A percentile compares a stretch with the other conserved stretches of the same genome.
Conservation (phyloP, 2,113 vertebrate species). For the Hemiprocne comata region DNA sequence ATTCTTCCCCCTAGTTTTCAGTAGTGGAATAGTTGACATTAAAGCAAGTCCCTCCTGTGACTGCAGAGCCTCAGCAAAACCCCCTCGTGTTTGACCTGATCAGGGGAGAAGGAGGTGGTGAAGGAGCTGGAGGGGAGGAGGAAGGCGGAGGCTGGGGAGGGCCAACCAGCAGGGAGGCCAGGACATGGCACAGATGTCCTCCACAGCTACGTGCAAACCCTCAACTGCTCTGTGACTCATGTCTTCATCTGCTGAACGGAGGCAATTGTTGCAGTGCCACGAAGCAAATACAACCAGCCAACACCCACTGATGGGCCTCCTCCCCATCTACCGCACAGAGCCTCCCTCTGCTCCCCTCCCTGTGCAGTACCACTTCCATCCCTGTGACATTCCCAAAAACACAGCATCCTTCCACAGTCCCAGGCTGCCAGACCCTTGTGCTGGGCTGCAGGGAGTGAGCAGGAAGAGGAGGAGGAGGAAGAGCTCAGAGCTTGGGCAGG, state of each 20-base stretch:
- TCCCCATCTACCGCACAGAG: not conserved
- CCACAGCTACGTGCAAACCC: not conserved
- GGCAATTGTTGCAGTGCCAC: not conserved
- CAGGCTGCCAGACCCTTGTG: fast-evolving
- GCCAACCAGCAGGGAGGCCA: not conserved
- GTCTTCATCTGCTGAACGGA: not conserved
- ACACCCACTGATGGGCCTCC: fast-evolving
- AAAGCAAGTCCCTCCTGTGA: not conserved
- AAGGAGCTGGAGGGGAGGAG: fast-evolving
- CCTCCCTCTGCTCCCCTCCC: not conserved
- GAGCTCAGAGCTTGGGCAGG: not conserved
- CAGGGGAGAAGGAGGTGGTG: fast-evolving
- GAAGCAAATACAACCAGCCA: fast-evolving
- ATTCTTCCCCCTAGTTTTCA: slow-evolving; percentile 46
- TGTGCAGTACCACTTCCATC: fast-evolving
- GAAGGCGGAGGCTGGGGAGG: not conserved
- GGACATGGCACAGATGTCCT: not conserved
- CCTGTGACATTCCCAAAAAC: fast-evolving
- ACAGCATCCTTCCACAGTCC: not conserved
- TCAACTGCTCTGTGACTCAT: not conserved
- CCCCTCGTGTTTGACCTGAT: not conserved
- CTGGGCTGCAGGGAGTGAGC: not conserved
- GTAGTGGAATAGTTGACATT: not conserved
- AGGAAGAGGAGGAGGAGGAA: not conserved
- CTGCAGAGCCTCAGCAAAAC: not conserved